Percentiles rank a stretch among this genome's conserved stretches.
These are phyloP conservation scores for Calliopsis andreniformis DNA, from an alignment of 1,140 invertebrate genomes.

Conservation along the genomic window DNA sequence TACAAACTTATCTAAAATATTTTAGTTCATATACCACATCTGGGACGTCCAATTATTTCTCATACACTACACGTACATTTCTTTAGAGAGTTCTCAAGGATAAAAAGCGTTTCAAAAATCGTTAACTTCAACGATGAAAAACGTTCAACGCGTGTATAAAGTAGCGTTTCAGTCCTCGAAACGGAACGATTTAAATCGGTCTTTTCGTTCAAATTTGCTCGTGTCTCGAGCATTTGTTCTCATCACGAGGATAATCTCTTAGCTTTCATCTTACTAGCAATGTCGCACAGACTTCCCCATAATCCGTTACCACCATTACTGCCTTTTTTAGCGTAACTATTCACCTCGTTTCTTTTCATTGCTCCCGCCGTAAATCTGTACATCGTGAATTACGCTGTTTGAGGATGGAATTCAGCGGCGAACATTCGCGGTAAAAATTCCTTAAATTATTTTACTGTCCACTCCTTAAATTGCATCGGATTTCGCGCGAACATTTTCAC, in stretches of 20 bases:
- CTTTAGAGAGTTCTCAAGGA: too few relatives aligned
- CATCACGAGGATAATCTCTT: conserved; percentile 45
- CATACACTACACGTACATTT: too few relatives aligned
- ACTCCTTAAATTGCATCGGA: neutral
- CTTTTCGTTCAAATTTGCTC: conserved; percentile 37
- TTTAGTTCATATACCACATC: too few relatives aligned
- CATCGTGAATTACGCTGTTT: conserved; percentile 44
- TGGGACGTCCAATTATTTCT: too few relatives aligned
- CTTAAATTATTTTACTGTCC: conserved; percentile 1
- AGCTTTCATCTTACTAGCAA: conserved; percentile 40
- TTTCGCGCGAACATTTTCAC: neutral
- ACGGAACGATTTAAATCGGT: conserved; percentile 15
- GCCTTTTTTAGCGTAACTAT: conserved; percentile 35
- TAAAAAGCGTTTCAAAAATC: too few relatives aligned
- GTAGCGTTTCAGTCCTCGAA: neutral
- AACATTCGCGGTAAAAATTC: neutral
- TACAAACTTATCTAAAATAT: too few relatives aligned
- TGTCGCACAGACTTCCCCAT: conserved; percentile 27
- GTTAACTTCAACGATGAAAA: neutral
- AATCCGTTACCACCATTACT: conserved; percentile 30
- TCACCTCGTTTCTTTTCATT: conserved; percentile 29
- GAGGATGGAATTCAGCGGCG: neutral
- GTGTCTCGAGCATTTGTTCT: conserved; percentile 43
- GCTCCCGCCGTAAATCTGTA: conserved; percentile 21
- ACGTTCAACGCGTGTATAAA: conserved; percentile 17